Evolutionary conservation across 2,888 invertebrate species (phyloP).

Genomic region (Scotopteryx bipunctaria): DNA sequence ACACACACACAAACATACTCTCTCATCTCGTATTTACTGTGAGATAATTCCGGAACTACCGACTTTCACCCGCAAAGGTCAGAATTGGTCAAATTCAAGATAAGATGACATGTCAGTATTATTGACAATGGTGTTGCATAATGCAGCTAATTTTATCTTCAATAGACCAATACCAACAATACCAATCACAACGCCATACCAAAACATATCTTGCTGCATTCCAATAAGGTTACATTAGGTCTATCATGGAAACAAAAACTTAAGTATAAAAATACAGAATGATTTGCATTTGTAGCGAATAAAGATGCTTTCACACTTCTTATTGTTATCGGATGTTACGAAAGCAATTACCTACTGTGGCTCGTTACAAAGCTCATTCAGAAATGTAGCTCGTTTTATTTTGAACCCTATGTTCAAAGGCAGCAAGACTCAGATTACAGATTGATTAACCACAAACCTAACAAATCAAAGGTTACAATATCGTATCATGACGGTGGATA

Average conservation of each 20-base stretch:
- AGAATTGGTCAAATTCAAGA: conserved; percentile 55
- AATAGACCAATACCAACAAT: not conserved
- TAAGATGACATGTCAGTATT: conserved; percentile 47
- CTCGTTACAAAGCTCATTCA: conserved; percentile 19
- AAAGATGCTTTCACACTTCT: conserved; percentile 59
- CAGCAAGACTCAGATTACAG: not conserved
- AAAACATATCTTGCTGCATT: not conserved
- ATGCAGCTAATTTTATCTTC: conserved; percentile 26
- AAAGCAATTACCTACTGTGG: conserved; percentile 33
- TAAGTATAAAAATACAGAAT: conserved; percentile 21
- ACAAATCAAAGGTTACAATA: too few species aligned
- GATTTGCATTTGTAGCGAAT: conserved; percentile 42
- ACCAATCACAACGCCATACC: not conserved
- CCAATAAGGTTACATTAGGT: conserved; percentile 6
- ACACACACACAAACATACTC: conserved; percentile 59
- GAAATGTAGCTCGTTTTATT: conserved; percentile 7
- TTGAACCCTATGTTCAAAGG: conserved; percentile 6
- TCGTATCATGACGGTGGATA: conserved; percentile 15
- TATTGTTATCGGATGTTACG: conserved; percentile 62
- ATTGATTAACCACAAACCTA: too few species aligned
- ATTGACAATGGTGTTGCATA: conserved; percentile 43
- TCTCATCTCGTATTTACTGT: conserved; percentile 68
- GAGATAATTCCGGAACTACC: conserved; percentile 76
- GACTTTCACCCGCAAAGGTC: conserved; percentile 72
- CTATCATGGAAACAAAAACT: not conserved